phyloP scores from a whole-genome alignment of 1,140 invertebrate species.

The Phymorhynchus buccinoides region DNA sequence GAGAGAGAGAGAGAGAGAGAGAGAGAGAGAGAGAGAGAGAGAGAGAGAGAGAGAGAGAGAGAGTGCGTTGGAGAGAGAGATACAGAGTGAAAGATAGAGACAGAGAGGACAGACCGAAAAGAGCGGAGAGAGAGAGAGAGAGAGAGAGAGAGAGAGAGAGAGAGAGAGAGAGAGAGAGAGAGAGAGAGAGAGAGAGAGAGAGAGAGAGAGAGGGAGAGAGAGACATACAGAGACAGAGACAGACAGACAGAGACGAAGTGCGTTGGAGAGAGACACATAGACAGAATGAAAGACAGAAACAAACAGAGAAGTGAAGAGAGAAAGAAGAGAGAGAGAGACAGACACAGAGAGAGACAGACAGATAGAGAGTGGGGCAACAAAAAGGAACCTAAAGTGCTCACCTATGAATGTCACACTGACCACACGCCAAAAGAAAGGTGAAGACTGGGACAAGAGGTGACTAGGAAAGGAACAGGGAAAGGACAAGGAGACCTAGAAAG shows the following conservation, averaged over 20 bases:
- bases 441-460: too few relatives aligned
- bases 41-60: conserved; percentile 23
- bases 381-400: not conserved
- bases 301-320: too few relatives aligned
- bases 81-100: conserved; percentile 18
- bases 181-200: not conserved
- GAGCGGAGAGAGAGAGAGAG: not conserved
- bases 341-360: too few relatives aligned
- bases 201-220: not conserved
- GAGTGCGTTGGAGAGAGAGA: not conserved
- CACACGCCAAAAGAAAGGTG: too few relatives aligned
- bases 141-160: not conserved
- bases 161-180: not conserved
- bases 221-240: not conserved
- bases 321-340: too few relatives aligned
- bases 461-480: too few relatives aligned
- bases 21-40: conserved; percentile 6
- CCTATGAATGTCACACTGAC: too few relatives aligned
- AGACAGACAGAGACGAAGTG: not conserved
- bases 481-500: too few relatives aligned
- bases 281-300: too few relatives aligned
- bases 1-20: too few relatives aligned
- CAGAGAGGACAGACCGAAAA: not conserved
- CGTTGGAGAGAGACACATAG: not conserved
- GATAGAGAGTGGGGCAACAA: too few relatives aligned